Evolutionary conservation across 2,888 invertebrate genomes (phyloP).

Genomic region (Lepidochrysops patricia): DNA sequence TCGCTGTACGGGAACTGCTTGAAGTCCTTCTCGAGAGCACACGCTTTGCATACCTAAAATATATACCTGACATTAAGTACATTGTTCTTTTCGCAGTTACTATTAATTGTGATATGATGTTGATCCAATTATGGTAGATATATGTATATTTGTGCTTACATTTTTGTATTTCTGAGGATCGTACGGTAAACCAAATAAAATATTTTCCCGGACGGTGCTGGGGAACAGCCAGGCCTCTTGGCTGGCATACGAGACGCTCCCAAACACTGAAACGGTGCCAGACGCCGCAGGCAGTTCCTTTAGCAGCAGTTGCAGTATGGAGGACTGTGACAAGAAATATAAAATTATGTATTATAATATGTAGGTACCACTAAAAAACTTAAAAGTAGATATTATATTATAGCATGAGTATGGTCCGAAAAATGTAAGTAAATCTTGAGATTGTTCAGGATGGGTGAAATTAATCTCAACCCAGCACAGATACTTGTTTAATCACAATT

Average conservation of each 20-base stretch:
- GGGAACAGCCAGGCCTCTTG: slow-evolving; percentile 92
- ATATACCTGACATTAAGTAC: neutral
- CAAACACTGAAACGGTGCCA: slow-evolving; percentile 79
- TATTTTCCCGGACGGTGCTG: slow-evolving; percentile 86
- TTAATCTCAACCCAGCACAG: neutral
- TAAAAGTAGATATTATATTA: too few relatives aligned
- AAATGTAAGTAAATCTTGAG: too few relatives aligned
- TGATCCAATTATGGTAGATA: neutral
- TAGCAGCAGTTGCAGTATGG: slow-evolving; percentile 79
- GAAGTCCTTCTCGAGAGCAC: slow-evolving; percentile 70
- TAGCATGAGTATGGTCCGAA: too few relatives aligned
- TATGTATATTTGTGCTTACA: slow-evolving; percentile 35
- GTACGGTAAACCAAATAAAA: slow-evolving; percentile 84
- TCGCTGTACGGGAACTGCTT: slow-evolving; percentile 79
- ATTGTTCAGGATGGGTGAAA: too few relatives aligned
- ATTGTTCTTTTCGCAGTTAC: neutral
- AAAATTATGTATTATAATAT: slow-evolving; percentile 17
- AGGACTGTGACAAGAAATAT: slow-evolving; percentile 66
- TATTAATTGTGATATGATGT: neutral
- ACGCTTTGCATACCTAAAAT: slow-evolving; percentile 58
- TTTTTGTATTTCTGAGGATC: slow-evolving; percentile 73
- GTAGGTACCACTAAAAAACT: neutral
- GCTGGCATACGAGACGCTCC: slow-evolving; percentile 81
- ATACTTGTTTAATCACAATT: too few relatives aligned
- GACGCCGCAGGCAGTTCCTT: slow-evolving; percentile 78